These are phyloP conservation scores for Siniperca scherzeri DNA, from an alignment of 2,797 vertebrate species.

Conservation along the genomic window DNA sequence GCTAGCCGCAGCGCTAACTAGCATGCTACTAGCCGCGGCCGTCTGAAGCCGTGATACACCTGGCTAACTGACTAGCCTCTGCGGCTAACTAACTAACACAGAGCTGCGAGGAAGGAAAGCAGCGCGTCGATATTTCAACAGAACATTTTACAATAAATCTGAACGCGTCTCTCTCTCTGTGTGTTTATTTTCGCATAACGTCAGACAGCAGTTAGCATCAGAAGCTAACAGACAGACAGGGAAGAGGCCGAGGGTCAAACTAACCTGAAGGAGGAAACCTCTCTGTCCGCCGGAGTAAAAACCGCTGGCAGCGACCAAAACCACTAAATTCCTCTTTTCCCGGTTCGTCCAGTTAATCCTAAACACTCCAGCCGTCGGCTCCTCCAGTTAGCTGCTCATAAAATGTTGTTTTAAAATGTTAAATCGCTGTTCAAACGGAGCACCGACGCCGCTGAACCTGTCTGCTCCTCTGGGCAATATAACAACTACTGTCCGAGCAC, in stretches of 20 bases:
- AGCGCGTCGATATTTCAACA: background rate
- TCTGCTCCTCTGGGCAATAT: background rate
- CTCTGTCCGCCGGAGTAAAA: background rate
- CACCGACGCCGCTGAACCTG: accelerated
- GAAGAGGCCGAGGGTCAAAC: conserved; percentile 43
- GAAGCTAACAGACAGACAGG: background rate
- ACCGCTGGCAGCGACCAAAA: background rate
- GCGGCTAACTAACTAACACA: background rate
- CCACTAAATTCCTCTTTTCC: accelerated
- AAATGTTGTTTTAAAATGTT: background rate
- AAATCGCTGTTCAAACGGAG: background rate
- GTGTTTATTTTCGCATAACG: too few relatives aligned
- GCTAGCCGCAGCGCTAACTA: conserved; percentile 28
- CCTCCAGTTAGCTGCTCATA: accelerated
- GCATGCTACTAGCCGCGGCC: conserved; percentile 43
- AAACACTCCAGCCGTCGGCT: accelerated
- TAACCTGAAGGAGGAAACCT: conserved; percentile 52
- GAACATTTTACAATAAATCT: accelerated
- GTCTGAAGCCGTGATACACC: conserved; percentile 24
- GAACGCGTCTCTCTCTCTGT: accelerated
- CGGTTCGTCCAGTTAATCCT: accelerated
- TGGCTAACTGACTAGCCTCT: conserved; percentile 48
- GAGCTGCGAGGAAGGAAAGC: background rate
- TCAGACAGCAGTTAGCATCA: background rate
- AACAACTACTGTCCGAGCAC: background rate